Conservation (phyloP, 2,113 vertebrate genomes). For the Tichodroma muraria region DNA sequence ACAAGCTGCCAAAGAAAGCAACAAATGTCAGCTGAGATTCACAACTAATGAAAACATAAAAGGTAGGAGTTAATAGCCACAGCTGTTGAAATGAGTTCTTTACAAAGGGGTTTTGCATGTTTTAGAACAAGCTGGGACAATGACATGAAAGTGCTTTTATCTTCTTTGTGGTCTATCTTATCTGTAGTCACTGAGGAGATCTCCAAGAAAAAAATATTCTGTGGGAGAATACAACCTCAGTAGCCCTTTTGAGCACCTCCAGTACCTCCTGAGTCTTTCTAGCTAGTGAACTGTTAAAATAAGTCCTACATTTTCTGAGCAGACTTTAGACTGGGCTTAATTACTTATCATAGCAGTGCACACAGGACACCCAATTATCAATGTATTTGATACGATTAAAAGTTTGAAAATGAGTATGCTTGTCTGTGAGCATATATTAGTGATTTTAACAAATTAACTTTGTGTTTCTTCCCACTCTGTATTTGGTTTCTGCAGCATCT, state of each 20-base stretch:
- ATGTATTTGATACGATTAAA: neutral
- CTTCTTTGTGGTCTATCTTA: neutral
- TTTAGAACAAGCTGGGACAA: neutral
- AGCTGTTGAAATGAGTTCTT: neutral
- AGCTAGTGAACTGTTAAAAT: neutral
- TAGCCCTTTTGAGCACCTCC: neutral
- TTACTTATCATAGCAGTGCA: neutral
- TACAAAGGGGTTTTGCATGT: neutral
- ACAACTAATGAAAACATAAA: conserved; percentile 8
- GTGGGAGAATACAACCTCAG: neutral
- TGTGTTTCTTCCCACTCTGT: neutral
- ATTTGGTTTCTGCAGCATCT: neutral
- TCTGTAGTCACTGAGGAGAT: neutral
- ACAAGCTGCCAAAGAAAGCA: neutral
- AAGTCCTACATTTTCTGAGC: neutral
- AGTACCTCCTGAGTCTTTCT: neutral
- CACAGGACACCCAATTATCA: neutral
- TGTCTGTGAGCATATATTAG: neutral
- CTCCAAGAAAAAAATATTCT: neutral
- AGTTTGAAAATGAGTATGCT: neutral
- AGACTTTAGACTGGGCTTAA: neutral
- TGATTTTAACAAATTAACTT: neutral
- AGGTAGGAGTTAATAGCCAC: neutral
- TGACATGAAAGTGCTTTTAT: neutral
- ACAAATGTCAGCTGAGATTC: neutral